A percentile compares a stretch with the other conserved stretches of the same genome.
Conservation (phyloP, 2,797 vertebrate species). For the Mormyrops boulengeri region DNA sequence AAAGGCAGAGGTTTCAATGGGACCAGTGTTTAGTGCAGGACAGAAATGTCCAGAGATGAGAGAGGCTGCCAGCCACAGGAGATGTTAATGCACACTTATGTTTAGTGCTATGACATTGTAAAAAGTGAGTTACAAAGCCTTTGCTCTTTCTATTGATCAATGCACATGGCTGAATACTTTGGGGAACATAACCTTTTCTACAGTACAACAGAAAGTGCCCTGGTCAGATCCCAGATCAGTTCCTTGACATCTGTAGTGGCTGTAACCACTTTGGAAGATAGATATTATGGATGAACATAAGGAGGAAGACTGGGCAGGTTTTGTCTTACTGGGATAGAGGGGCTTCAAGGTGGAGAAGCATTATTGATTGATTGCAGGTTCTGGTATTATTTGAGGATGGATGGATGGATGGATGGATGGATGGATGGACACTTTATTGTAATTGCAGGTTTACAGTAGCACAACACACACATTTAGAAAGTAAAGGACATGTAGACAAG, state of each 20-base stretch:
- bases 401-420: background rate
- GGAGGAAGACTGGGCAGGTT: background rate
- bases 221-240: background rate
- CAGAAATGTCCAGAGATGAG: background rate
- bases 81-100: background rate
- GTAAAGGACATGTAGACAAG: background rate
- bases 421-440: background rate
- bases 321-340: background rate
- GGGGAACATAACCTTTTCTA: background rate
- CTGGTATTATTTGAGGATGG: background rate
- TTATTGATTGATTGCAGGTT: background rate
- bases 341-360: background rate
- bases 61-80: background rate
- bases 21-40: background rate
- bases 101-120: background rate
- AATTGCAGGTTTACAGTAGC: background rate
- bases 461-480: background rate
- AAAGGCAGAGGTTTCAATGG: background rate
- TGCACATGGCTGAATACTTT: background rate
- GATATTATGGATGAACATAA: background rate
- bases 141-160: background rate
- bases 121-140: background rate
- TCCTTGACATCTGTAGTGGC: background rate
- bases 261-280: background rate
- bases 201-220: background rate